phyloP scores from a whole-genome alignment of 2,797 vertebrate genomes.

The Chelonia mydas region DNA sequence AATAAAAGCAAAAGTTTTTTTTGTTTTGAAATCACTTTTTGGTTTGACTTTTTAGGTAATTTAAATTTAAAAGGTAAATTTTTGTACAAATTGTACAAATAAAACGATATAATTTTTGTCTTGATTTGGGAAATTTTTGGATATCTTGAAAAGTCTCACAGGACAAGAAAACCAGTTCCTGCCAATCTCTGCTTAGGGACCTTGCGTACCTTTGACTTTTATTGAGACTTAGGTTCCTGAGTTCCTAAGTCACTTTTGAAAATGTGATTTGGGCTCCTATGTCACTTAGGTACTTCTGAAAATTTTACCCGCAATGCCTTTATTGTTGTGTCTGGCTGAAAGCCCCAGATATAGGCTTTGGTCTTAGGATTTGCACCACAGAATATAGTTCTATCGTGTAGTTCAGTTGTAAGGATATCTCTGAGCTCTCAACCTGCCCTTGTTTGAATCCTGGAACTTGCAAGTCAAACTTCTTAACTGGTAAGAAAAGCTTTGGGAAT shows the following conservation, averaged over 20 bases:
- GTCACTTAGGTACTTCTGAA: neutral
- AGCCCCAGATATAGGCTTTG: neutral
- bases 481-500: neutral
- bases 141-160: too few relatives aligned
- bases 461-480: neutral
- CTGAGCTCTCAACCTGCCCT: neutral
- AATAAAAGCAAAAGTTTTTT: neutral
- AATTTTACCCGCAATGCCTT: neutral
- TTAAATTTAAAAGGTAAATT: neutral
- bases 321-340: neutral
- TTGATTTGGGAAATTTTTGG: neutral
- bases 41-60: neutral
- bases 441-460: neutral
- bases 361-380: neutral
- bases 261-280: too few relatives aligned
- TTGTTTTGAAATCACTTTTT: neutral
- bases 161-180: neutral
- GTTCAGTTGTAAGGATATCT: neutral
- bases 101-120: neutral
- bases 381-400: too few relatives aligned
- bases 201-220: neutral
- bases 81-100: too few relatives aligned
- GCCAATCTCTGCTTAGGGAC: neutral
- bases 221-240: neutral
- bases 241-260: too few relatives aligned